Evolutionary conservation across 2,113 vertebrate genomes (phyloP).

Genomic region (Cyphomyrus discorhynchus): DNA sequence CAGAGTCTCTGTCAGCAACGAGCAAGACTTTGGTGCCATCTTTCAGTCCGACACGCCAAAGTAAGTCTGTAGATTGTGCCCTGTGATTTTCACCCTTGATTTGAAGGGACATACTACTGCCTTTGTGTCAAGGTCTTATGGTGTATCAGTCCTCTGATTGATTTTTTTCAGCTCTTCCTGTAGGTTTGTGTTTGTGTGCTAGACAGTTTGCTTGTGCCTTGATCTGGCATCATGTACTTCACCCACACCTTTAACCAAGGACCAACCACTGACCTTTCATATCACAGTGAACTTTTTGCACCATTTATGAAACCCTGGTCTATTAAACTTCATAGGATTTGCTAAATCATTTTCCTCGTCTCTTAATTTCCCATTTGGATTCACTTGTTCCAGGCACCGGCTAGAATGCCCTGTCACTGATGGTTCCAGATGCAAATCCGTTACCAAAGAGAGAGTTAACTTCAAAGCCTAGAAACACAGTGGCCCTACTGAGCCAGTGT

Average conservation of each 20-base stretch:
- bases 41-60: slow-evolving; percentile 57
- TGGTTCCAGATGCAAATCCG: not conserved
- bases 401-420: not conserved
- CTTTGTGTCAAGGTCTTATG: not conserved
- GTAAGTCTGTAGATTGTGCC: slow-evolving; percentile 11
- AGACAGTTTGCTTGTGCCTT: not conserved
- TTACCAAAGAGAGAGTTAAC: not conserved
- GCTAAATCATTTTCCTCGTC: not conserved
- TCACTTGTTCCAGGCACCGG: not conserved
- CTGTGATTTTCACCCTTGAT: not conserved
- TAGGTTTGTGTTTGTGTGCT: not conserved
- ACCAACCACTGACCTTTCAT: not conserved
- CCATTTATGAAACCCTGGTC: not conserved
- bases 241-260: not conserved
- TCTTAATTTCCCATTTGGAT: not conserved
- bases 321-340: not conserved
- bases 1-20: slow-evolving; percentile 28
- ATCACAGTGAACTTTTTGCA: not conserved
- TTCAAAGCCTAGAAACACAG: not conserved
- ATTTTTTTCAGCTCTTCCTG: not conserved
- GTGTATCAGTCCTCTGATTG: not conserved
- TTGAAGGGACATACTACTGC: not conserved
- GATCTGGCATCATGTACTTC: not conserved
- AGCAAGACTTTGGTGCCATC: slow-evolving; percentile 54
- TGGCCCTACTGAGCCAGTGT: not conserved